These are phyloP conservation scores for Bufotes viridis DNA, from an alignment of 2,797 vertebrate species.

Conservation along the genomic window DNA sequence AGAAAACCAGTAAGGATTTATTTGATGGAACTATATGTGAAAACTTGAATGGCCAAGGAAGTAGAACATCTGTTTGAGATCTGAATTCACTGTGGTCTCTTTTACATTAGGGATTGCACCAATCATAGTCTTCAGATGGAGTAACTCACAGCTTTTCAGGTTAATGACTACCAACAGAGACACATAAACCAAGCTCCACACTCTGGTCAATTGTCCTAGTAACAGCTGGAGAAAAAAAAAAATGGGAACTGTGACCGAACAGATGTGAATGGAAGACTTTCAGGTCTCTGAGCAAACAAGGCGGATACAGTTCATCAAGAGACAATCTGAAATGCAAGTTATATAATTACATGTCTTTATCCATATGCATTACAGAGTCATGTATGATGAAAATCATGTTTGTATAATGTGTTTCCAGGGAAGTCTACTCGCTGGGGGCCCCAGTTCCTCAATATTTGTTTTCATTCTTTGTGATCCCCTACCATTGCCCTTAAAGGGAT, in stretches of 20 bases:
- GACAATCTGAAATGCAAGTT: slow-evolving; percentile 34
- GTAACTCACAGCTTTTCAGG: neutral
- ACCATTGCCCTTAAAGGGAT: too few relatives aligned
- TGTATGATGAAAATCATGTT: slow-evolving; percentile 30
- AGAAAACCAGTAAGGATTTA: neutral
- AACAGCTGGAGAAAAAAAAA: slow-evolving; percentile 36
- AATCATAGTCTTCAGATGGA: slow-evolving; percentile 11
- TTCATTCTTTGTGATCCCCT: too few relatives aligned
- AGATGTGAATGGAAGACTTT: slow-evolving; percentile 45
- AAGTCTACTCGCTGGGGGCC: neutral
- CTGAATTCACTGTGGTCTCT: slow-evolving; percentile 1
- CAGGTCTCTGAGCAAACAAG: slow-evolving; percentile 43
- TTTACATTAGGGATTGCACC: slow-evolving; percentile 11
- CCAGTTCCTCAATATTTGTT: too few relatives aligned
- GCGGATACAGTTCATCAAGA: slow-evolving; percentile 34
- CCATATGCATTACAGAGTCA: slow-evolving; percentile 27
- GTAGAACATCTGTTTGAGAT: neutral
- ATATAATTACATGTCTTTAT: slow-evolving; percentile 28
- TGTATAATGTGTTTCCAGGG: neutral
- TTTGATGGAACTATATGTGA: neutral
- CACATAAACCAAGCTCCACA: neutral
- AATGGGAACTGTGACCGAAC: slow-evolving; percentile 26
- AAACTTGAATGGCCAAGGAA: neutral
- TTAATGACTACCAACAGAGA: slow-evolving; percentile 32
- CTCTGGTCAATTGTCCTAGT: slow-evolving; percentile 7